phyloP scores from a whole-genome alignment of 2,113 vertebrate species.

The Sturnira hondurensis region DNA sequence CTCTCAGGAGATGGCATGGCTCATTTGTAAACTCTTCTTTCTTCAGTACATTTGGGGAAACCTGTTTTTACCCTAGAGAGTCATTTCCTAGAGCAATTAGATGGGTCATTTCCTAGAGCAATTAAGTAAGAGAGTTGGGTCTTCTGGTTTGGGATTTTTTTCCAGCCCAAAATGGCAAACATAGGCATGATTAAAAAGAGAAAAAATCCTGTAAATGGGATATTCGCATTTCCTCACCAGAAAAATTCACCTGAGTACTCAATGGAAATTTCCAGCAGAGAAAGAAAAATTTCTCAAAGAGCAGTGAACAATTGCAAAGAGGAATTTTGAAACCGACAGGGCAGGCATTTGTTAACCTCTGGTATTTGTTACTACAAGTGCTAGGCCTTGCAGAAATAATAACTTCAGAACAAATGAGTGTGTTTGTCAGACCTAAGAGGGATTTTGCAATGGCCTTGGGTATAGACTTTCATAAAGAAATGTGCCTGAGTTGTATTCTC shows the following conservation, averaged over 20 bases:
- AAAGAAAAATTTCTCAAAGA: conserved; percentile 66
- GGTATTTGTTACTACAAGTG: conserved; percentile 33
- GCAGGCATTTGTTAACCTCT: conserved; percentile 30
- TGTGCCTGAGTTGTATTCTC: conserved; percentile 61
- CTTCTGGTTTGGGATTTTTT: conserved; percentile 34
- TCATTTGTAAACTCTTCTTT: neutral
- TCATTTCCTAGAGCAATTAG: neutral
- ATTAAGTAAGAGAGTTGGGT: neutral
- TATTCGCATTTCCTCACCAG: conserved; percentile 29
- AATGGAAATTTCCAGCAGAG: conserved; percentile 64
- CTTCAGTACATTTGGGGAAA: neutral
- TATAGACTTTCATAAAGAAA: conserved; percentile 68
- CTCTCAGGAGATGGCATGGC: neutral
- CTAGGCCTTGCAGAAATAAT: neutral
- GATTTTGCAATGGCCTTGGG: conserved; percentile 63
- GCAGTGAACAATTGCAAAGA: conserved; percentile 25
- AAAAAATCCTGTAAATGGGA: neutral
- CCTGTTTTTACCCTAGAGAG: neutral
- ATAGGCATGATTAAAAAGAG: neutral
- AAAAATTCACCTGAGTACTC: conserved; percentile 44
- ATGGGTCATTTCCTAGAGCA: neutral
- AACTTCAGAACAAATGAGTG: conserved; percentile 62
- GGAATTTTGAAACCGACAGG: conserved; percentile 31
- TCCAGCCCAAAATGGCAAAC: neutral
- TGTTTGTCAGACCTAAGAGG: conserved; percentile 64